phyloP scores from a whole-genome alignment of 2,113 vertebrate species.

The Alaudala cheleensis region DNA sequence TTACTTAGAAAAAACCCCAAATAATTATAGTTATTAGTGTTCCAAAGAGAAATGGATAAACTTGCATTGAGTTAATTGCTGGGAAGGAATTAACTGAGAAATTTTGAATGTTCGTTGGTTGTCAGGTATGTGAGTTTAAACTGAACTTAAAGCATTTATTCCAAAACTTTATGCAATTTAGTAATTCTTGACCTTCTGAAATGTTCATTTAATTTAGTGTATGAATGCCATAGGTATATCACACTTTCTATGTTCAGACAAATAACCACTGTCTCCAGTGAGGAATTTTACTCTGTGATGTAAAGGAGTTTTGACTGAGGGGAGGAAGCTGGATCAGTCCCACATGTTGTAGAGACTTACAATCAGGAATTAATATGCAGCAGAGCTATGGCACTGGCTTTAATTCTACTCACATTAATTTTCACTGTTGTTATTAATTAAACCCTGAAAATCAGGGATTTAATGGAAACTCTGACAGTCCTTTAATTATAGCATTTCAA shows the following conservation, averaged over 20 bases:
- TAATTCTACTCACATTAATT: slow-evolving; percentile 75
- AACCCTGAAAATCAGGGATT: slow-evolving; percentile 78
- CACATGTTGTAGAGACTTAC: slow-evolving; percentile 40
- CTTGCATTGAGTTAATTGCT: not conserved
- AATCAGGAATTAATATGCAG: slow-evolving; percentile 69
- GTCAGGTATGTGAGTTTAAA: not conserved
- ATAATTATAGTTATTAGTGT: not conserved
- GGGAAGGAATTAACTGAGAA: not conserved
- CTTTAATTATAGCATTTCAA: slow-evolving; percentile 75
- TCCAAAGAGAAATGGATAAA: not conserved
- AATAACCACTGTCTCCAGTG: not conserved
- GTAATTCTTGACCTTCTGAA: not conserved
- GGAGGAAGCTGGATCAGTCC: slow-evolving; percentile 9
- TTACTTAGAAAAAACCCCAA: not conserved
- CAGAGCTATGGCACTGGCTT: slow-evolving; percentile 66
- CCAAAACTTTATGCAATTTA: not conserved
- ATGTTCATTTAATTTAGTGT: not conserved
- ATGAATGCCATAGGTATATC: not conserved
- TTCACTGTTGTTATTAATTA: slow-evolving; percentile 78
- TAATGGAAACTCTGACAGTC: slow-evolving; percentile 78
- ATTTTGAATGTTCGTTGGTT: not conserved
- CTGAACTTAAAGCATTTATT: not conserved
- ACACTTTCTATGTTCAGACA: not conserved
- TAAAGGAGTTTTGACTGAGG: not conserved
- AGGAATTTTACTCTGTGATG: not conserved